Conservation (phyloP, 1,140 invertebrate species). For the Macrobrachium nipponense region DNA sequence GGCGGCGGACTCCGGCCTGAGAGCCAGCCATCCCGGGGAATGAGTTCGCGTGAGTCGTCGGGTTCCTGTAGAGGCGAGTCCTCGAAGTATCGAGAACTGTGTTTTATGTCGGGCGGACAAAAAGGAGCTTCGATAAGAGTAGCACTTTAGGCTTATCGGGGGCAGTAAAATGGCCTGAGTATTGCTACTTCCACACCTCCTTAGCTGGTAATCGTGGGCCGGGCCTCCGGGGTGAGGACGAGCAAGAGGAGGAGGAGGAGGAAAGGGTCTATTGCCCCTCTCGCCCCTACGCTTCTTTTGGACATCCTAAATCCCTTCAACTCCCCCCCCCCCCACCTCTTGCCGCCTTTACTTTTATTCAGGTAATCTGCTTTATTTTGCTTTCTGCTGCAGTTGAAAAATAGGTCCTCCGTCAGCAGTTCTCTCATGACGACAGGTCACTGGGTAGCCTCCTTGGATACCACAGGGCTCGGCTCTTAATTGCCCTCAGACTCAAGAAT, state of each 20-base stretch:
- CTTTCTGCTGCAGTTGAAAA: no score
- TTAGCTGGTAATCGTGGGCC: background rate
- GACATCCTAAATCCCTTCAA: background rate
- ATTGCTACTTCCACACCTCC: conserved; percentile 14
- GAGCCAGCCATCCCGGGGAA: background rate
- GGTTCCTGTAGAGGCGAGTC: background rate
- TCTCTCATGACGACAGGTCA: no score
- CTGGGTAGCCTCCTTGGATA: no score
- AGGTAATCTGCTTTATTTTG: background rate
- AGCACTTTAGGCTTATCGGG: no score
- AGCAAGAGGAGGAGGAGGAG: background rate
- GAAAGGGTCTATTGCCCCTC: background rate
- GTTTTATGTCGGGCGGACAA: conserved; percentile 43
- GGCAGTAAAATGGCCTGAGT: background rate
- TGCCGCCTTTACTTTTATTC: background rate
- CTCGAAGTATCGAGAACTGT: conserved; percentile 34
- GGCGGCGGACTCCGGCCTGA: no score
- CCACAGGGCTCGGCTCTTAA: no score
- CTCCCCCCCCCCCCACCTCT: no score
- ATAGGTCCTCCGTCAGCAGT: no score
- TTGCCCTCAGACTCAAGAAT: no score
- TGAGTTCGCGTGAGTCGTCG: background rate
- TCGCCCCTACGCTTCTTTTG: background rate
- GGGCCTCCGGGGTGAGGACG: no score
- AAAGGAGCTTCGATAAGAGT: conserved; percentile 33